A percentile compares a stretch with the other conserved stretches of the same genome.
These are phyloP conservation scores for Drosophila percnosoma DNA, from an alignment of 2,888 invertebrate species.

Conservation along the genomic window DNA sequence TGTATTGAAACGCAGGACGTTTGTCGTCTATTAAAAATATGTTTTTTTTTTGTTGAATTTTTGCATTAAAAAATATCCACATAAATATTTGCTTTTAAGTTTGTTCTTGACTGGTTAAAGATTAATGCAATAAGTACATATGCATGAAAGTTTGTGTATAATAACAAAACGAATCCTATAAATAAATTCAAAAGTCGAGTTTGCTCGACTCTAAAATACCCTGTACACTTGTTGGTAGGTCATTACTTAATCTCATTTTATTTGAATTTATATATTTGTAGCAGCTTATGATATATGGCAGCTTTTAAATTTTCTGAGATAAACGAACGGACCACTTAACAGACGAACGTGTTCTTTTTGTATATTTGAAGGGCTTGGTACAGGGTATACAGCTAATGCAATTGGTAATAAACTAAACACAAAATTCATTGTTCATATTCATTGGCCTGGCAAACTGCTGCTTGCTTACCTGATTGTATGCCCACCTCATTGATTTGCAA, in stretches of 20 bases:
- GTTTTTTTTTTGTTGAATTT: slow-evolving; percentile 10
- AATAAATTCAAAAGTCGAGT: slow-evolving; percentile 1
- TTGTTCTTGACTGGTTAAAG: slow-evolving; percentile 1
- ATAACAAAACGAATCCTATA: slow-evolving; percentile 2
- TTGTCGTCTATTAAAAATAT: slow-evolving; percentile 55
- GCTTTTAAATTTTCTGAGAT: slow-evolving; percentile 1
- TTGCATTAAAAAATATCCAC: slow-evolving; percentile 56
- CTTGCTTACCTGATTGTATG: slow-evolving; percentile 6
- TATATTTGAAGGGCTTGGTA: background rate
- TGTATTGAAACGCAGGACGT: slow-evolving; percentile 51
- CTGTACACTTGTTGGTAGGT: slow-evolving; percentile 4
- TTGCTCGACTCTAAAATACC: slow-evolving; percentile 25
- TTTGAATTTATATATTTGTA: background rate
- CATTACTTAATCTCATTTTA: background rate
- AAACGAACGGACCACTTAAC: slow-evolving; percentile 2
- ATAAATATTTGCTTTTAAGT: slow-evolving; percentile 45
- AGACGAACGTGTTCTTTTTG: background rate
- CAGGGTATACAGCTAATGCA: slow-evolving; percentile 7
- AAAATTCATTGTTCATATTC: slow-evolving; percentile 67
- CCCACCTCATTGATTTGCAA: slow-evolving; percentile 14
- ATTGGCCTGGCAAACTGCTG: slow-evolving; percentile 21
- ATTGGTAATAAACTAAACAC: slow-evolving; percentile 24
- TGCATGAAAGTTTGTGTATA: slow-evolving; percentile 5
- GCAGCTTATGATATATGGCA: slow-evolving; percentile 4
- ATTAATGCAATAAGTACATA: slow-evolving; percentile 1